phyloP scores from a whole-genome alignment of 30 jellyfish, hydroid and myxozoan genomes.

The Aurelia coerulea region DNA sequence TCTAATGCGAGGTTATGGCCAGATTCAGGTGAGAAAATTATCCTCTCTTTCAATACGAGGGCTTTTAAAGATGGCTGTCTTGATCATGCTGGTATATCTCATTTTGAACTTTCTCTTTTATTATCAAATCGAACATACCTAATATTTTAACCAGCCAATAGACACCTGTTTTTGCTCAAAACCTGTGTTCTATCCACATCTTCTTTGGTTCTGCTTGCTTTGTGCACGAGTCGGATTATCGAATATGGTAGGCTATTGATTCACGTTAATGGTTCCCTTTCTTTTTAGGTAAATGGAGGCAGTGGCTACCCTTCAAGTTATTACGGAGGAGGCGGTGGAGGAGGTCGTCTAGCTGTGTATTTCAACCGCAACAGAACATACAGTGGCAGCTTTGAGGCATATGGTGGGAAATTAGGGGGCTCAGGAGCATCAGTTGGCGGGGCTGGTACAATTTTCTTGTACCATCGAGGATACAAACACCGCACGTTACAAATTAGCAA shows the following conservation, averaged over 20 bases:
- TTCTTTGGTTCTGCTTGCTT: too few relatives aligned
- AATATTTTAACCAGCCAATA: too few relatives aligned
- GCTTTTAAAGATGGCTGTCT: too few relatives aligned
- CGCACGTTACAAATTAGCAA: slow-evolving; percentile 72
- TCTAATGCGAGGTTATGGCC: slow-evolving; percentile 50
- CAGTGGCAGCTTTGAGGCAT: slow-evolving; percentile 76
- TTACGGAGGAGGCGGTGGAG: slow-evolving; percentile 79
- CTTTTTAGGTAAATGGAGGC: slow-evolving; percentile 63
- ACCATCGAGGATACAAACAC: slow-evolving; percentile 58
- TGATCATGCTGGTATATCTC: too few relatives aligned
- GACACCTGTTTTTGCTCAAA: too few relatives aligned
- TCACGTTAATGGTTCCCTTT: not conserved
- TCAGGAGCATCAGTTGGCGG: slow-evolving; percentile 75
- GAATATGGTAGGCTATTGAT: too few relatives aligned
- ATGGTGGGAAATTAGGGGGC: slow-evolving; percentile 73
- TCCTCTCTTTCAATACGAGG: too few relatives aligned
- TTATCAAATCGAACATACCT: too few relatives aligned
- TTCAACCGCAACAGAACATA: slow-evolving; percentile 60
- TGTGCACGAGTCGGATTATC: too few relatives aligned
- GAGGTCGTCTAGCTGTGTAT: slow-evolving; percentile 68
- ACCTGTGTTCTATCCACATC: too few relatives aligned
- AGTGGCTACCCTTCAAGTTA: slow-evolving; percentile 37
- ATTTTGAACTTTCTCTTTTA: too few relatives aligned
- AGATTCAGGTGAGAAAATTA: slow-evolving; percentile 43
- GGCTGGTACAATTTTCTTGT: slow-evolving; percentile 64